Evolutionary conservation across 2,113 vertebrate species (phyloP).

Genomic region (Gymnogyps californianus): DNA sequence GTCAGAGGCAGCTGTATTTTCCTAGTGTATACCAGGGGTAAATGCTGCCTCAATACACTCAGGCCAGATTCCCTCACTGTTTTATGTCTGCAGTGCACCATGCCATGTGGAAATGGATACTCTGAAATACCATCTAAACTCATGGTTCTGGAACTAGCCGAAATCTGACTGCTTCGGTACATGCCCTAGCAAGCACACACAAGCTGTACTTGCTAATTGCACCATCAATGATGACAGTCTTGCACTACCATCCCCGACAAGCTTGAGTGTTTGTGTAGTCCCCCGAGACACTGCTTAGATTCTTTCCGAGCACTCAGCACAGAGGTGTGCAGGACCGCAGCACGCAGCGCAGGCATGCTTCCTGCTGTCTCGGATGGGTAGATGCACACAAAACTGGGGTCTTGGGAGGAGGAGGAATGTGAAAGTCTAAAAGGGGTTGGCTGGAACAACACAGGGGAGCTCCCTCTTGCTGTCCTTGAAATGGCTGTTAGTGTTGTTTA

Average conservation of each 20-base stretch:
- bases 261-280: background rate
- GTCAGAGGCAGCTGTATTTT: background rate
- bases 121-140: background rate
- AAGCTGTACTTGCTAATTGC: background rate
- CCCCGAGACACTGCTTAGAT: background rate
- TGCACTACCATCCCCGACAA: rapidly evolving
- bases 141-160: rapidly evolving
- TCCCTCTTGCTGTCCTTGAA: background rate
- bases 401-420: background rate
- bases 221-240: background rate
- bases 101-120: rapidly evolving
- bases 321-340: rapidly evolving
- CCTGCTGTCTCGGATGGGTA: background rate
- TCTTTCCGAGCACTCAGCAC: rapidly evolving
- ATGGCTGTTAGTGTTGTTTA: background rate
- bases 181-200: background rate
- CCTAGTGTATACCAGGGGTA: too few relatives aligned
- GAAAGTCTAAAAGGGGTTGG: background rate
- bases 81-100: background rate
- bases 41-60: background rate
- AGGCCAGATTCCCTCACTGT: background rate
- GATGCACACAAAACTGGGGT: background rate
- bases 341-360: rapidly evolving
- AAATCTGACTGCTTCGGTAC: background rate
- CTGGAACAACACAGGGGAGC: background rate